phyloP scores from a whole-genome alignment of 2,113 vertebrate species.

The Nothobranchius kuhntae region DNA sequence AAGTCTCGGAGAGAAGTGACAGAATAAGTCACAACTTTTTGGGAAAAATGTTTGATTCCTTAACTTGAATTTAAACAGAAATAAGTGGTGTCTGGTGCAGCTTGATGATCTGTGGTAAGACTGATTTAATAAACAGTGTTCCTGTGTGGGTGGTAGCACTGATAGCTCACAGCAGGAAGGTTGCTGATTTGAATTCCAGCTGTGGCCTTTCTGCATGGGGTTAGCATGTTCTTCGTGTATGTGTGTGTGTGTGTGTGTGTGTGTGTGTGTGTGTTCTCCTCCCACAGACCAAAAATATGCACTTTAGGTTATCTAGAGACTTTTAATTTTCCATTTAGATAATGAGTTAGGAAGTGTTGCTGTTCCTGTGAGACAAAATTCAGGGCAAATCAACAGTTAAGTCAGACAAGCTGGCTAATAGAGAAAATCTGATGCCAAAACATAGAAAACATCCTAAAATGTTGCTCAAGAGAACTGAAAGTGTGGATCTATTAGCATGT shows the following conservation, averaged over 20 bases:
- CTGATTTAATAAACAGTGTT: background rate
- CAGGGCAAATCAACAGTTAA: constrained; percentile 20
- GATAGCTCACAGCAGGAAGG: too few relatives aligned
- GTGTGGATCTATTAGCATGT: background rate
- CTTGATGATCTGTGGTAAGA: background rate
- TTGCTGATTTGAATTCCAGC: too few relatives aligned
- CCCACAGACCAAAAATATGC: too few relatives aligned
- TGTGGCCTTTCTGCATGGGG: too few relatives aligned
- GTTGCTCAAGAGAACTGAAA: constrained; percentile 1
- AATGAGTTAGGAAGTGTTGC: background rate
- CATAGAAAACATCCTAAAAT: background rate
- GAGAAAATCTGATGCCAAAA: background rate
- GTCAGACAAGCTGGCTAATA: background rate
- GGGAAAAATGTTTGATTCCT: background rate
- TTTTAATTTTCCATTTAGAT: too few relatives aligned
- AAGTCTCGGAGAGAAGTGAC: constrained; percentile 2
- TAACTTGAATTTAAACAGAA: background rate
- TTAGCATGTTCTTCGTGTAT: too few relatives aligned
- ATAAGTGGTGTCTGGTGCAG: background rate
- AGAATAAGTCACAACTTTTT: background rate
- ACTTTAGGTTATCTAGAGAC: too few relatives aligned
- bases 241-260: too few relatives aligned
- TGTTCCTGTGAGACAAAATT: constrained; percentile 31
- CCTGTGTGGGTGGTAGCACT: too few relatives aligned
- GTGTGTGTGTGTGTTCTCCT: too few relatives aligned